Evolutionary conservation across 2,888 invertebrate genomes (phyloP).

Genomic region (Cheilosia urbana): DNA sequence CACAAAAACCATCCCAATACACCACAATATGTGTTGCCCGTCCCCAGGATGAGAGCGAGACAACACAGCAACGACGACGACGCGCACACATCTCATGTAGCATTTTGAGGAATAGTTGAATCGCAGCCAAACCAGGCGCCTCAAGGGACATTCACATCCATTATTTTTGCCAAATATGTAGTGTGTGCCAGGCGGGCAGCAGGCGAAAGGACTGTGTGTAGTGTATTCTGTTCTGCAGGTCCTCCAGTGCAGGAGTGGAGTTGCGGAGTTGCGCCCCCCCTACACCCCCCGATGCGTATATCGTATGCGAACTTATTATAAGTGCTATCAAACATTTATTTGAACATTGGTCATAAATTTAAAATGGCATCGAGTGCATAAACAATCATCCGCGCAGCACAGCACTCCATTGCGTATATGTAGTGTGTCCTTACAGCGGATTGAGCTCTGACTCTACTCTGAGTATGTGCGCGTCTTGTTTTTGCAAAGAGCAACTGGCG

Average conservation of each 20-base stretch:
- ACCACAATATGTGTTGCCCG: constrained; percentile 56
- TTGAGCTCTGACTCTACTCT: constrained; percentile 13
- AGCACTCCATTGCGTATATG: constrained; percentile 22
- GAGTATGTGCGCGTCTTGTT: constrained; percentile 31
- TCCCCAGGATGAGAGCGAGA: constrained; percentile 54
- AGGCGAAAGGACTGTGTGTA: constrained; percentile 40
- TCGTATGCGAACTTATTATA: constrained; percentile 71
- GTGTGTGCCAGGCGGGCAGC: constrained; percentile 50
- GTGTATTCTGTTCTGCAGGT: neutral
- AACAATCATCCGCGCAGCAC: constrained; percentile 69
- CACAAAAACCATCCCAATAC: constrained; percentile 62
- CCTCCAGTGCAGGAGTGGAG: constrained; percentile 29
- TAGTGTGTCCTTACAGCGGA: constrained; percentile 53
- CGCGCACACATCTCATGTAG: constrained; percentile 66
- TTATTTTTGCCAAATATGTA: constrained; percentile 76
- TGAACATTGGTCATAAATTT: constrained; percentile 77
- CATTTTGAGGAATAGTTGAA: constrained; percentile 74
- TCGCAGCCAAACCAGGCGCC: constrained; percentile 76
- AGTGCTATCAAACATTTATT: constrained; percentile 78
- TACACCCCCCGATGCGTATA: constrained; percentile 17
- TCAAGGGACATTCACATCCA: constrained; percentile 76
- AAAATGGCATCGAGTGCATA: constrained; percentile 76
- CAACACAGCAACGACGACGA: constrained; percentile 30
- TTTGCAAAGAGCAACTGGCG: constrained; percentile 29
- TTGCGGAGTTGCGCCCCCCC: neutral